These are phyloP conservation scores for Eurosta solidaginis DNA, from an alignment of 1,140 invertebrate species.

Conservation along the genomic window DNA sequence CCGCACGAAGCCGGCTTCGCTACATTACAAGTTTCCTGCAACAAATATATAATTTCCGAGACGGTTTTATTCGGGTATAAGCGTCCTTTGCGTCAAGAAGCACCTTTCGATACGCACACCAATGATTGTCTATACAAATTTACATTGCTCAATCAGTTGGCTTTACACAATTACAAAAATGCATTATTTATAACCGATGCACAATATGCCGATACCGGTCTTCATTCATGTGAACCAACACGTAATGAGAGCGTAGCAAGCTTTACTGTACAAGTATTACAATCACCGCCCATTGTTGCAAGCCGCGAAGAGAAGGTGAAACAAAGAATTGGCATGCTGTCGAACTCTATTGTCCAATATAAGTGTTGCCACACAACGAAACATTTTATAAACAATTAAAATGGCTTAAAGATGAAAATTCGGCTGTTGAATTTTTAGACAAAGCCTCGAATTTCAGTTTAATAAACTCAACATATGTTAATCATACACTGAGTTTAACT, in stretches of 20 bases:
- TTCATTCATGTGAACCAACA: slow-evolving; percentile 60
- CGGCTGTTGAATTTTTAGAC: slow-evolving; percentile 49
- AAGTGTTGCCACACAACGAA: slow-evolving; percentile 65
- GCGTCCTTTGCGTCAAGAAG: slow-evolving; percentile 66
- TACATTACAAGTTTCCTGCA: slow-evolving; percentile 87
- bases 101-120: slow-evolving; percentile 71
- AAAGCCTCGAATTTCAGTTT: slow-evolving; percentile 47
- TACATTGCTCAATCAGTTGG: slow-evolving; percentile 79
- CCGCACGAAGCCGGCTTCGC: slow-evolving; percentile 86
- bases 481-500: slow-evolving; percentile 63
- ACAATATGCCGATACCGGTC: slow-evolving; percentile 60
- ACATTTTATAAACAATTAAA: slow-evolving; percentile 55
- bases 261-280: slow-evolving; percentile 57
- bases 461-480: slow-evolving; percentile 65
- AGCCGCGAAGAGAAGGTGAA: slow-evolving; percentile 59
- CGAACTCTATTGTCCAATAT: slow-evolving; percentile 63
- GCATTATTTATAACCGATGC: slow-evolving; percentile 48
- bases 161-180: slow-evolving; percentile 78
- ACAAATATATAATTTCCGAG: slow-evolving; percentile 89
- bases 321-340: slow-evolving; percentile 62
- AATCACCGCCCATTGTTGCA: slow-evolving; percentile 61
- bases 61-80: slow-evolving; percentile 93
- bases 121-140: slow-evolving; percentile 66
- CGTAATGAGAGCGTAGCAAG: slow-evolving; percentile 46
- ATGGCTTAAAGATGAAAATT: slow-evolving; percentile 66